Base-by-base conservation (phyloP, 2,113 vertebrate genomes). In the Pterocles orientalis region DNA sequence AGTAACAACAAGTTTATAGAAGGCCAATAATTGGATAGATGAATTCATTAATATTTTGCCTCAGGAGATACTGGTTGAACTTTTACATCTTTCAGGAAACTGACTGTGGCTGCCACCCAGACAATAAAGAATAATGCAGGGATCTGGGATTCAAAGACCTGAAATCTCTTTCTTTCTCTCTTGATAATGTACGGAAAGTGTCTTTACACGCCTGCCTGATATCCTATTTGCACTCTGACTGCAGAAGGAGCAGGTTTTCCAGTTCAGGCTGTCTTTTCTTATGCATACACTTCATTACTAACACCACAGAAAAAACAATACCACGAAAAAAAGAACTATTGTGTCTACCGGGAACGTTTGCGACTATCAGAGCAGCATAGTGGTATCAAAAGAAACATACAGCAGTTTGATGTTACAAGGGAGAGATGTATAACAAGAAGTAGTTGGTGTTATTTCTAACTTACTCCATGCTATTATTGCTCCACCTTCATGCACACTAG, bases 41-140 rank as follows among this genome's bases (percentile, higher is more conserved):
- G 79, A 91, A 91, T 76, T 94, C 61, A 62, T 28, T 73, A 88
- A 95, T 61, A 77, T 84, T 84, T 84, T 92, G 75, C 91, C 71
- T 93, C 36, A 50, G 87, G 94, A 80, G n/a, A 54, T 18, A 69
- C n/a, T 47, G 56, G 20, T 21, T 92, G 56, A 80, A 75, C 36
- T 87, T 87, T 60, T 76, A 78, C 39, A 60, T 62, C 23, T 62
- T 57, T 76, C 58, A 43, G 61, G 50, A 91, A 95, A 71, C 29
- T 50, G 39, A 69, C 16, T 47, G 41, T 34, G 69, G 29, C 79
- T 85, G 68, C 65, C 43, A 70, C 9, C 5, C 33, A 84, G 34
- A 56, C 56, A 58, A 66, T 57, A 83, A 57, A 80, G 33, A 76
- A 76, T 73, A 80, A 69, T 10, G 43, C 15, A 62, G 10, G 31